phyloP scores from a whole-genome alignment of 2,797 vertebrate species.

The Chaetophractus vellerosus region DNA sequence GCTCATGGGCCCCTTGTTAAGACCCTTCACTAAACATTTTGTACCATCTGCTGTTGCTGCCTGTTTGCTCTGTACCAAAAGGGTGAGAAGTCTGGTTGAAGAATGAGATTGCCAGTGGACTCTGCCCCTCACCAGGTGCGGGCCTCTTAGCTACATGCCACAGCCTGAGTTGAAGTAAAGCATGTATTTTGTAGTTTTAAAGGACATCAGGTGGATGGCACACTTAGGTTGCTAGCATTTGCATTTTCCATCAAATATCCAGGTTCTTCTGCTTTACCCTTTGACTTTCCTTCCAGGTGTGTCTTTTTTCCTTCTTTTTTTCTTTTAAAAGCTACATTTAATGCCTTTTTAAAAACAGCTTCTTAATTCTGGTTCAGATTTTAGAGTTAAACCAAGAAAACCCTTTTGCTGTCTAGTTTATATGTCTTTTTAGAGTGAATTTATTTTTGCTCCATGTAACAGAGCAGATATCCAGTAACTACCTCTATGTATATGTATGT shows the following conservation, averaged over 20 bases:
- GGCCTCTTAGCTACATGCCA: neutral
- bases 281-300: constrained; percentile 46
- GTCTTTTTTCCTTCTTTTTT: neutral
- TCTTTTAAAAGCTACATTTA: neutral
- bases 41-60: neutral
- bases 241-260: constrained; percentile 63
- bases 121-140: constrained; percentile 35
- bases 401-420: neutral
- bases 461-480: neutral
- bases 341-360: constrained; percentile 37
- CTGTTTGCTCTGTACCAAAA: neutral
- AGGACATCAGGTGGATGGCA: constrained; percentile 69
- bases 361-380: constrained; percentile 52
- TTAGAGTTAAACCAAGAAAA: constrained; percentile 51
- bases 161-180: neutral
- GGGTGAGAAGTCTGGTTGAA: neutral
- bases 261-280: constrained; percentile 33
- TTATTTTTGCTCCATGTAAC: neutral
- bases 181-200: constrained; percentile 60
- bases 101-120: neutral
- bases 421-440: neutral
- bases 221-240: constrained; percentile 60
- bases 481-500: neutral
- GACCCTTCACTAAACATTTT: neutral
- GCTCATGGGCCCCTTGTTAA: too few relatives aligned